A percentile compares a stretch with the other conserved stretches of the same genome.
Conservation (phyloP, 1,140 invertebrate genomes). For the Microplitis demolitor region DNA sequence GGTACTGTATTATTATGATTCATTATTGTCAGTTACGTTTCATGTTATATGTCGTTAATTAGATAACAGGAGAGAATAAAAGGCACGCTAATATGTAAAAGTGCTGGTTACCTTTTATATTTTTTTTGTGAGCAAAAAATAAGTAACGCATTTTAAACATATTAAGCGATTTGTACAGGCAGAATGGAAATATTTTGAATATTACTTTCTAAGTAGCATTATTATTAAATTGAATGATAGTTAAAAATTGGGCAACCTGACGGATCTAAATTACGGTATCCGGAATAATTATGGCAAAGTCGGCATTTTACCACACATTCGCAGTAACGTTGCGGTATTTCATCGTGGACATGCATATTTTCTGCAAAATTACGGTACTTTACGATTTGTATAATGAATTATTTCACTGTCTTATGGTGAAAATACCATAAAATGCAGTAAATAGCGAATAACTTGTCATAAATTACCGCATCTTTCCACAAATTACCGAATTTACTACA, state of each 20-base stretch:
- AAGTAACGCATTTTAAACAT: not conserved
- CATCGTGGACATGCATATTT: too few species aligned
- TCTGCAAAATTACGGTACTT: too few species aligned
- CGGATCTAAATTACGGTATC: too few species aligned
- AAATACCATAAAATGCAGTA: too few species aligned
- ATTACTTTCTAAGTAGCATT: not conserved
- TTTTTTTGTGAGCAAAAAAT: not conserved
- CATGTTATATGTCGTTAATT: slow-evolving; percentile 48
- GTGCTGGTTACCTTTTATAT: not conserved
- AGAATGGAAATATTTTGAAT: not conserved
- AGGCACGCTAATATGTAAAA: not conserved
- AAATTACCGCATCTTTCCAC: too few species aligned
- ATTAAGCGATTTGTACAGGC: slow-evolving; percentile 2
- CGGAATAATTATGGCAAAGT: too few species aligned
- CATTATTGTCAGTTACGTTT: slow-evolving; percentile 54
- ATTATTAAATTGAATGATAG: slow-evolving; percentile 3
- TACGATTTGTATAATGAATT: too few species aligned
- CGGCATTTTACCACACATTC: too few species aligned
- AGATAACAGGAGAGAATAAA: not conserved
- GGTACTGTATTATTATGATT: slow-evolving; percentile 42
- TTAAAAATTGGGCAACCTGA: not conserved
- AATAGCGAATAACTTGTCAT: too few species aligned
- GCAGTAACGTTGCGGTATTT: too few species aligned
- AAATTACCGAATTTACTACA: too few species aligned
- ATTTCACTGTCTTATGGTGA: too few species aligned